Base-by-base conservation (phyloP, 2,888 invertebrate species). In the Drosophila vallismaia region DNA sequence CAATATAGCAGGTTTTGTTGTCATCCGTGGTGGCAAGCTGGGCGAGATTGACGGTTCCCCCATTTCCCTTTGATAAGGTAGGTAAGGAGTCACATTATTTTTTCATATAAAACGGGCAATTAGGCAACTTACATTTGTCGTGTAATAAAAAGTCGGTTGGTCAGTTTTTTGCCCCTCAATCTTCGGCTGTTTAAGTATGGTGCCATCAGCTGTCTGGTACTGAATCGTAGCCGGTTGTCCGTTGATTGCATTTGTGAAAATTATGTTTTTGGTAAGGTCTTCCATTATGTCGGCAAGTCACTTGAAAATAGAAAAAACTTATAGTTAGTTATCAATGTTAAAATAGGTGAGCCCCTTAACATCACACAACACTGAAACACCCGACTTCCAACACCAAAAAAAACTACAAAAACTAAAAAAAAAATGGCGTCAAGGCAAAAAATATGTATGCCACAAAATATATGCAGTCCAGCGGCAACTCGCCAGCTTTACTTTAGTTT, bases 1-100 rank as follows among this genome's bases (percentile, higher is more conserved):
- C 95, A 78, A 95, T 95, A 88, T 95, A 95, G 89, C 95, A 95
- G 46, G 94, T 94, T 89, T 95, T 95, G 85, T 94, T 95, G 79
- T 94, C 94, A 77, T 94, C 94, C 46, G 91, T 85, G 38, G 91
- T 89, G 19, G 92, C 89, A 57, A 95, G 89, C 89, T 95, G 95
- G 1, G 95, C 95, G 91, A 95, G 94, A 90, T 95, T 95, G 0
- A 95, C 95, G 26, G 94, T 94, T 19, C 94, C 94, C 1, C 92
- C 92, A 50, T 92, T 92, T n/a, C 92, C 92, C 70, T 92, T 72
- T 31, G 44, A 1, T 5, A n/a, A 50, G 12, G 29, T 33, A 9
- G 14, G 48, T 5, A 12, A 12, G 4, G 8, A 48, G 8, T 3
- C 7, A 42, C 2, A 1, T 54, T 10, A 44, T n/a, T 19, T 24